Evolutionary conservation across 2,888 invertebrate genomes (phyloP).

Genomic region (Lutraria lutraria): DNA sequence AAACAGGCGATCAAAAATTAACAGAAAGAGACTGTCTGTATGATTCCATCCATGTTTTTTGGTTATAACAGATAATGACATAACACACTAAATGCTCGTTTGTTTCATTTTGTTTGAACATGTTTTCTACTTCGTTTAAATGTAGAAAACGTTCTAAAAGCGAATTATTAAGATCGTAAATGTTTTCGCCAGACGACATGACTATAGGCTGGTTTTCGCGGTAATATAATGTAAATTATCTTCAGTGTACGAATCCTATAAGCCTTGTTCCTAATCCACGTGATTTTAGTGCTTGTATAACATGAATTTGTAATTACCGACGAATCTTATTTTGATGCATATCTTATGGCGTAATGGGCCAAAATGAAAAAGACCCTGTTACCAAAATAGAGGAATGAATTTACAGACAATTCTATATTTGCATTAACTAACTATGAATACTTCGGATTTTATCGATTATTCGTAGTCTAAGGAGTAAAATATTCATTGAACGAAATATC

Average conservation of each 20-base stretch:
- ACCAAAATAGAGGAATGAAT: slow-evolving; percentile 31
- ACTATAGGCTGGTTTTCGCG: slow-evolving; percentile 1
- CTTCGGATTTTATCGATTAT: slow-evolving; percentile 43
- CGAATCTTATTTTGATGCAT: slow-evolving; percentile 59
- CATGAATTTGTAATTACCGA: slow-evolving; percentile 70
- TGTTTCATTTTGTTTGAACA: background rate
- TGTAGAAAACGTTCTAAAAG: background rate
- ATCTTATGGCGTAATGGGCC: slow-evolving; percentile 48
- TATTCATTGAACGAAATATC: slow-evolving; percentile 65
- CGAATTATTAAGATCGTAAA: background rate
- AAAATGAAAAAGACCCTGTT: slow-evolving; percentile 34
- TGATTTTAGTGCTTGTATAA: slow-evolving; percentile 65
- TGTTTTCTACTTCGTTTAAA: background rate
- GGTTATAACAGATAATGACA: background rate
- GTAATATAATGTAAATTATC: slow-evolving; percentile 39
- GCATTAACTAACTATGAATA: slow-evolving; percentile 48
- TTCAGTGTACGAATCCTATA: slow-evolving; percentile 9
- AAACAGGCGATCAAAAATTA: too few relatives aligned
- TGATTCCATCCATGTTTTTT: too few relatives aligned
- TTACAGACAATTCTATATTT: slow-evolving; percentile 40
- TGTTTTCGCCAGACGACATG: background rate
- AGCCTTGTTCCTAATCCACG: slow-evolving; percentile 58
- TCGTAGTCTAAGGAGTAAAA: slow-evolving; percentile 56
- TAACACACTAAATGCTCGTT: background rate
- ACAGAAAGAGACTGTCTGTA: too few relatives aligned